Conservation (phyloP, 2,888 invertebrate species). For the Xestia ashworthii region DNA sequence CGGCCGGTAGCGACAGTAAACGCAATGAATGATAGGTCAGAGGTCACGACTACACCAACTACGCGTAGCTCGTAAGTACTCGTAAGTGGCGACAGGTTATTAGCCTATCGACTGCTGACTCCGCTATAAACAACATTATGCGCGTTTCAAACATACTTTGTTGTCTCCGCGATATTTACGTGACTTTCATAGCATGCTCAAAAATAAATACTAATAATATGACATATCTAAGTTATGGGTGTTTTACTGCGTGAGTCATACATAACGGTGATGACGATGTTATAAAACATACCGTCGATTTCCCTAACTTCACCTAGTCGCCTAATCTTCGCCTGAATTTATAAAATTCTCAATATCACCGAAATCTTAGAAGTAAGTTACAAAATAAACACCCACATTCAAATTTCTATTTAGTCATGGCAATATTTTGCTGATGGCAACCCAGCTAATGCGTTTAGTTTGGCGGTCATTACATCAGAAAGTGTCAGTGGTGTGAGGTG, state of each 20-base stretch:
- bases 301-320: too few relatives aligned
- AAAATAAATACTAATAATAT: background rate
- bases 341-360: too few relatives aligned
- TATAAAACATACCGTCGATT: too few relatives aligned
- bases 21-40: slow-evolving; percentile 59
- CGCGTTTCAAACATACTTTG: slow-evolving; percentile 16
- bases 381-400: too few relatives aligned
- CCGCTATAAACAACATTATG: slow-evolving; percentile 50
- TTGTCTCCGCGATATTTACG: slow-evolving; percentile 24
- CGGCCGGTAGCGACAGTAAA: slow-evolving; percentile 27
- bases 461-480: too few relatives aligned
- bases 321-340: too few relatives aligned
- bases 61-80: slow-evolving; percentile 57
- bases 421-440: too few relatives aligned
- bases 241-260: background rate
- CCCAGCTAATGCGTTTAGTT: too few relatives aligned
- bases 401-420: too few relatives aligned
- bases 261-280: background rate
- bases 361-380: too few relatives aligned
- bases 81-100: slow-evolving; percentile 63
- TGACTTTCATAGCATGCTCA: background rate
- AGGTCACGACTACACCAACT: slow-evolving; percentile 59
- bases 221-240: background rate
- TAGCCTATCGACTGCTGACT: slow-evolving; percentile 51
- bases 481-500: too few relatives aligned